Base-by-base conservation (phyloP, 2,113 vertebrate genomes). In the Embiotoca jacksoni region DNA sequence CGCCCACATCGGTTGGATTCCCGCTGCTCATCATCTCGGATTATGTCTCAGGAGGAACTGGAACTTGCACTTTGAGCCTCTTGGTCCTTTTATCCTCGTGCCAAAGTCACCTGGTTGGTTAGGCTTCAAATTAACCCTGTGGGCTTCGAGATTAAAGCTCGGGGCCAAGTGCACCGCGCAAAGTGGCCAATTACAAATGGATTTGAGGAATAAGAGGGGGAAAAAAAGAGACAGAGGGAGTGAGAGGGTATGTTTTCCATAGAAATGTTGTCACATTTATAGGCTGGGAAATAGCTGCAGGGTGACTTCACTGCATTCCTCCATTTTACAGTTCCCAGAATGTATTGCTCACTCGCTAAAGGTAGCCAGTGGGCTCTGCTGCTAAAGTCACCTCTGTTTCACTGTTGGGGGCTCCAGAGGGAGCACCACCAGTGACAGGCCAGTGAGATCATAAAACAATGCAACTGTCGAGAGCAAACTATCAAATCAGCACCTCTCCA, bases 261-360 rank as follows among this genome's bases (percentile, higher is more conserved):
- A 78, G 78, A 86, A 88, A 86, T 80, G 67, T 80, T 92, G 94
- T 94, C 92, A 93, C 91, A 84, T 94, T 93, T 93, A 94, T 92
- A 83, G 88, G 79, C 90, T 89, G 85, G 84, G 88, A 92, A 92
- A 92, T 93, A 91, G 89, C 90, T 92, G 35, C 70, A 44, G 62
- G 78, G 83, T 95, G 91, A 94, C 89, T 88, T 93, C 92, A 93
- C 70, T 72, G 57, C 88, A 91, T 92, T 92, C 91, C 87, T 82
- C 68, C 46, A 32, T 83, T 92, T 93, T 90, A 89, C 81, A 76
- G 88, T 89, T 92, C 86, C 85, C 75, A 80, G 73, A 91, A 88
- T 78, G 70, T 75, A 84, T 63, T 66, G 70, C 72, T 50, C 69
- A 69, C 79, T 74, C 32, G 36, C 56, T 72, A 37, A 84, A 91